These are phyloP conservation scores for Microctonus hyperodae DNA, from an alignment of 2,888 invertebrate species.

Conservation along the genomic window DNA sequence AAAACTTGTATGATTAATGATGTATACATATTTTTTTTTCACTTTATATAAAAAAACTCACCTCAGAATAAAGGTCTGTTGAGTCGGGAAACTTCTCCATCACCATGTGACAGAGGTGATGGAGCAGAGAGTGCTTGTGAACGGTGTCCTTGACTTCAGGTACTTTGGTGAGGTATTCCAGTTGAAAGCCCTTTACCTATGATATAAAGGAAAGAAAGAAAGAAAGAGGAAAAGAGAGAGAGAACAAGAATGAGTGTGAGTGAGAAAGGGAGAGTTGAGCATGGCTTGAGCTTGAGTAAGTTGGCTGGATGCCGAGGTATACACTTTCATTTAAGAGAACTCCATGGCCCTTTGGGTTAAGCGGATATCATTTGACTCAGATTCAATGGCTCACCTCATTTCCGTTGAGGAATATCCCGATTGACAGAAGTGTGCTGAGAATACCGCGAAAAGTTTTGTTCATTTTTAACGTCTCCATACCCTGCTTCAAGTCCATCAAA, in stretches of 20 bases:
- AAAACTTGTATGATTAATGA: too few relatives aligned
- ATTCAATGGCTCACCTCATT: constrained; percentile 66
- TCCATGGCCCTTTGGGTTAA: constrained; percentile 43
- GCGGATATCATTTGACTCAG: constrained; percentile 58
- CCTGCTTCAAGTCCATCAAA: constrained; percentile 97
- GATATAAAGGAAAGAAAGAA: constrained; percentile 33
- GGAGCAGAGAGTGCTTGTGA: constrained; percentile 96
- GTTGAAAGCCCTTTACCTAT: constrained; percentile 92
- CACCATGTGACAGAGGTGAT: constrained; percentile 97
- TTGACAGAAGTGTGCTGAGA: constrained; percentile 89
- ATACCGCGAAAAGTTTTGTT: constrained; percentile 96
- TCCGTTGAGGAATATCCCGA: constrained; percentile 97
- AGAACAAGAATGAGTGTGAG: not conserved
- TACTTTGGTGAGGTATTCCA: constrained; percentile 96
- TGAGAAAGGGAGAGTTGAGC: not conserved
- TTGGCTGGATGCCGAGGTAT: constrained; percentile 16
- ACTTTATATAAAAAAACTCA: constrained; percentile 59
- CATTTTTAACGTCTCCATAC: constrained; percentile 87
- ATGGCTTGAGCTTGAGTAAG: constrained; percentile 12
- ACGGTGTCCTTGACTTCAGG: constrained; percentile 99
- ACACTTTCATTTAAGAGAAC: constrained; percentile 9
- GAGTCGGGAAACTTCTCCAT: constrained; percentile 96
- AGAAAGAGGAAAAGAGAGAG: not conserved
- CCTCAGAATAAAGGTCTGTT: constrained; percentile 97
- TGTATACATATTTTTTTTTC: constrained; percentile 11